phyloP scores from a whole-genome alignment of 1,140 invertebrate species.

The Nylanderia fulva region DNA sequence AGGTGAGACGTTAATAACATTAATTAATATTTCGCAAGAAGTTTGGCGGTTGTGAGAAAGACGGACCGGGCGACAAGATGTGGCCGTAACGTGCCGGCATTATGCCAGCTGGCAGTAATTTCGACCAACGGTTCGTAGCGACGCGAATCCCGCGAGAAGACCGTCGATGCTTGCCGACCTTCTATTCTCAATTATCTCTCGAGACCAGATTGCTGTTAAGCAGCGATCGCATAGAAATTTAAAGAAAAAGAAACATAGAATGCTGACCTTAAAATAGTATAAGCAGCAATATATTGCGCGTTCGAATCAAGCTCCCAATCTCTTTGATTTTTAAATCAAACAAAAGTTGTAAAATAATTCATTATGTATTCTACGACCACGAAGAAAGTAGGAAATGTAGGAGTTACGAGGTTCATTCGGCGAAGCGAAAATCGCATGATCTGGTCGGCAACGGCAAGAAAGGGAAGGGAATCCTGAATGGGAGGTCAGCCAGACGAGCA shows the following conservation, averaged over 20 bases:
- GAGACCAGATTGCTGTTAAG: not conserved
- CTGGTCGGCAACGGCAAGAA: not conserved
- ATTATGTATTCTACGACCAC: not conserved
- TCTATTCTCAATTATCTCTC: constrained; percentile 49
- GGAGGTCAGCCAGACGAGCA: constrained; percentile 56
- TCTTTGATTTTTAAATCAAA: not conserved
- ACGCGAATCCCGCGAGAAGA: constrained; percentile 14
- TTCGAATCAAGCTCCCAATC: not conserved
- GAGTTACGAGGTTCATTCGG: constrained; percentile 31
- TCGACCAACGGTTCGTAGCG: constrained; percentile 69
- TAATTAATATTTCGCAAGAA: constrained; percentile 86
- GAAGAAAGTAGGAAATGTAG: constrained; percentile 23
- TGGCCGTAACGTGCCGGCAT: constrained; percentile 74
- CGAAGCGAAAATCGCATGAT: constrained; percentile 37
- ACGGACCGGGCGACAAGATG: constrained; percentile 58
- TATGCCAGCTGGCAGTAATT: constrained; percentile 83
- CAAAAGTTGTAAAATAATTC: constrained; percentile 18
- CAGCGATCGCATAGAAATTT: not conserved
- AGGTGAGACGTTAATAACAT: constrained; percentile 85
- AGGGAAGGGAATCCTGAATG: constrained; percentile 7
- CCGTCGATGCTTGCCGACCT: constrained; percentile 26
- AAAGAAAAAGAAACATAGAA: not conserved
- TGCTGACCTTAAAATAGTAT: not conserved
- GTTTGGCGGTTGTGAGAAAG: constrained; percentile 80
- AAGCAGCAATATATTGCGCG: not conserved